Base-by-base conservation (phyloP, 2,797 vertebrate genomes). In the Sebastes vulpes region DNA sequence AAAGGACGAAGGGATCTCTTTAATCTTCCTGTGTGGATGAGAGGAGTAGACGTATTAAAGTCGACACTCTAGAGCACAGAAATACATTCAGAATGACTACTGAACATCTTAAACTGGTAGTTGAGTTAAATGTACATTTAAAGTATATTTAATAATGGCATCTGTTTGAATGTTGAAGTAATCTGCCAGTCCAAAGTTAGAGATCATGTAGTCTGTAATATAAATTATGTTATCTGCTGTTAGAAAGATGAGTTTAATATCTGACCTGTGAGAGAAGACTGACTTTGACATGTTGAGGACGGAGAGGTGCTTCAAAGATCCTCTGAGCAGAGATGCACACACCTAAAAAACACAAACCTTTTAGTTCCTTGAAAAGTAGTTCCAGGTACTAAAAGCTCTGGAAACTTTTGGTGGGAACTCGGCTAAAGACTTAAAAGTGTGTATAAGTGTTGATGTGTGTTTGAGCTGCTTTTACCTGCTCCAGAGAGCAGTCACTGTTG, bases 281-380 rank as follows among this genome's bases (percentile, higher is more conserved):
- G 96, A 96, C 90, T 96, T 98, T 32, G 97, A 98, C 89, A 99
- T 95, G 91, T 97, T 98, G 76, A 99, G 97, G 78, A 97, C 94
- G 7, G 96, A 94, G 20, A 99, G 96, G 84, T 97, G 96, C 69
- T 98, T 97, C 86, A 98, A 83, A 88, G 97, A 97, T n/a, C 98
- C 98, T 73, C 95, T 96, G 74, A 98, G 96, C 46, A 99, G 96
- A 25, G 98, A 97, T 1, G 96, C 88, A 88, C 98, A 98, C 68
- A 98, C 96, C 98, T 99, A 0, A 2, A 1, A 11, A 77, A 67
- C 12, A 60, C 3, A 59, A 16, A 42, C 38, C 14, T 42, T 42
- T 42, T 42, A 16, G 38, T 16, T 16, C 14, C 38, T 42, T 42
- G 12, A 42, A 42, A 16, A 42, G 12, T 42, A 3, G 38, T 42